A percentile compares a stretch with the other conserved stretches of the same genome.
phyloP scores from a whole-genome alignment of 2,113 vertebrate species.

The Grammomys dolichurus region DNA sequence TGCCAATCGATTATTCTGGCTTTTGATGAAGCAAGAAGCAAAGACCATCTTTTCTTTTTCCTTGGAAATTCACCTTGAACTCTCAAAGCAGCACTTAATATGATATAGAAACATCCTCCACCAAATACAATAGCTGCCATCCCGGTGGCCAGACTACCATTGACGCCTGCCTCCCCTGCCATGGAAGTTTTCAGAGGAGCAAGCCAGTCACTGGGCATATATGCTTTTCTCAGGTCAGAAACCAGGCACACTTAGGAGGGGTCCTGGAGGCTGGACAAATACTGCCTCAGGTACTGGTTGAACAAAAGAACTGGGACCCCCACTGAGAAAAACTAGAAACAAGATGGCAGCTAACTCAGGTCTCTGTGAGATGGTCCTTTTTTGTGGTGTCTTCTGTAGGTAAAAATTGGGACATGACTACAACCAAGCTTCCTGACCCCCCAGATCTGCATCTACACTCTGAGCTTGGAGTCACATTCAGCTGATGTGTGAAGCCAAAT shows the following conservation, averaged over 20 bases:
- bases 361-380: neutral
- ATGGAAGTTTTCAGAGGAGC: neutral
- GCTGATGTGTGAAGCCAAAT: neutral
- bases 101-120: neutral
- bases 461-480: neutral
- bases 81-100: conserved; percentile 47
- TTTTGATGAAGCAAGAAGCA: neutral
- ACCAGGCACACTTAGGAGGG: neutral
- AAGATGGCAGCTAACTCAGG: neutral
- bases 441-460: neutral
- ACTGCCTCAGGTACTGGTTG: neutral
- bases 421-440: neutral
- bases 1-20: conserved; percentile 23
- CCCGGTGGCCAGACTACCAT: neutral
- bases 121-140: neutral
- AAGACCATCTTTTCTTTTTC: conserved; percentile 31
- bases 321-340: neutral
- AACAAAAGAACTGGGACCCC: neutral
- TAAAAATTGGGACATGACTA: accelerated
- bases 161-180: neutral
- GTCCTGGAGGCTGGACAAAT: neutral
- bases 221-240: neutral
- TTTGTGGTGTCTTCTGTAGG: neutral
- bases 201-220: neutral
- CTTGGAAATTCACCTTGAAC: conserved; percentile 12